phyloP scores from a whole-genome alignment of 2,797 vertebrate genomes.

The Sorex maritimensis region DNA sequence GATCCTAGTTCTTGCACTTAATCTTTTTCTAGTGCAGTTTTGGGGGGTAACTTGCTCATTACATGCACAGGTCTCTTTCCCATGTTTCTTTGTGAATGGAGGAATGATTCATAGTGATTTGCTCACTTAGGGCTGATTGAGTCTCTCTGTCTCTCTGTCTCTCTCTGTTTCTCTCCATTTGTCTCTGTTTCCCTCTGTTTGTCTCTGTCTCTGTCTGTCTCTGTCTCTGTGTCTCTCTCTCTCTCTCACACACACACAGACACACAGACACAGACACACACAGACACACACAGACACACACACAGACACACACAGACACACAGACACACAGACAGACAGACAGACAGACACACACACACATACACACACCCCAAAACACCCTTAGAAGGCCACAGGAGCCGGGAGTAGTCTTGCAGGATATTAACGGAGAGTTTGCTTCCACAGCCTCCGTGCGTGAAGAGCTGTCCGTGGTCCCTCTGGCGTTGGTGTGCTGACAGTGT shows the following conservation, averaged over 20 bases:
- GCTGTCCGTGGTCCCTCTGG: background rate
- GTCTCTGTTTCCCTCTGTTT: too few relatives aligned
- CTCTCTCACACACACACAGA: too few relatives aligned
- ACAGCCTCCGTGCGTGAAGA: background rate
- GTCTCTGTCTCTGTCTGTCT: too few relatives aligned
- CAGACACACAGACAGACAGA: background rate
- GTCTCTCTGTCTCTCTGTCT: background rate
- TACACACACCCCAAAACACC: background rate
- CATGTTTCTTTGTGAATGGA: slow-evolving; percentile 3
- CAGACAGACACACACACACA: background rate
- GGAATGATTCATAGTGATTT: slow-evolving; percentile 51
- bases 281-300: too few relatives aligned
- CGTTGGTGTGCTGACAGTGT: background rate
- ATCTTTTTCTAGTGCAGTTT: background rate
- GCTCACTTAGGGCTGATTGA: background rate
- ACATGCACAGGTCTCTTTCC: background rate
- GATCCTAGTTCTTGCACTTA: too few relatives aligned
- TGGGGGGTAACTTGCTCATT: background rate
- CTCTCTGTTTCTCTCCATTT: too few relatives aligned
- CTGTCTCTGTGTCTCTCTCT: too few relatives aligned
- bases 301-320: too few relatives aligned
- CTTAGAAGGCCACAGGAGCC: background rate
- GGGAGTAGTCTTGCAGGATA: slow-evolving; percentile 46
- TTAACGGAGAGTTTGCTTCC: slow-evolving; percentile 73
- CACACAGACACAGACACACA: too few relatives aligned